Base-by-base conservation (phyloP, 2,888 invertebrate genomes). In the Aethes cnicana region DNA sequence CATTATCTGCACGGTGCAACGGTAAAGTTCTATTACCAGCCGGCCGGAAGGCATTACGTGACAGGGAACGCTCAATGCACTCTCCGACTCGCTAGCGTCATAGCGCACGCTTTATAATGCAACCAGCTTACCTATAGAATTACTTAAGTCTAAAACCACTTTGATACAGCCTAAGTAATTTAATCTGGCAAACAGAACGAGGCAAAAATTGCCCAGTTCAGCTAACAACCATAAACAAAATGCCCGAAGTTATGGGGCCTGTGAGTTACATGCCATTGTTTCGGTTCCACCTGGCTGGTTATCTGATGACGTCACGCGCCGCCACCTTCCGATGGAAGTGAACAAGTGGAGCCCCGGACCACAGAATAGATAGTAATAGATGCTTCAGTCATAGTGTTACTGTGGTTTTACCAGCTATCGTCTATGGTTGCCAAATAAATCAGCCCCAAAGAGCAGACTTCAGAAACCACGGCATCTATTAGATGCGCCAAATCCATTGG, bases 251-350 rank as follows among this genome's bases (percentile, higher is more conserved):
- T 64, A 70, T 70, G 70, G 67, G 70, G 68, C 69, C 65, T 59
- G 64, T 55, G 56, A 58, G 58, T 62, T 62, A 59, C 61, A 69
- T 63, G 63, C 63, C 63, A 68, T 68, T 66, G 64, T 67, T 81
- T 73, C 66, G 72, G 79, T 86, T 83, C 79, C 84, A 81, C 74
- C 72, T 72, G 78, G 84, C 69, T 72, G 75, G 59, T 64, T 69
- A 78, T 74, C 78, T 74, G 81, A 81, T 85, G 77, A 84, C 79
- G 82, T 78, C 83, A 87, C 76, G 82, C 83, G 57, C 65, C 75
- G 78, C 74, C 81, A 80, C 78, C 74, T 79, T 69, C 70, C 69
- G 67, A 68, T 72, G 73, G 67, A 67, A 64, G 7, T 26, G 47
- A 44, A 12, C 77, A 80, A 78, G 77, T 74, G 69, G 63, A 69